A percentile compares a stretch with the other conserved stretches of the same genome.
phyloP scores from a whole-genome alignment of 92 coral and sea anemone genomes.

The Porites lobata region DNA sequence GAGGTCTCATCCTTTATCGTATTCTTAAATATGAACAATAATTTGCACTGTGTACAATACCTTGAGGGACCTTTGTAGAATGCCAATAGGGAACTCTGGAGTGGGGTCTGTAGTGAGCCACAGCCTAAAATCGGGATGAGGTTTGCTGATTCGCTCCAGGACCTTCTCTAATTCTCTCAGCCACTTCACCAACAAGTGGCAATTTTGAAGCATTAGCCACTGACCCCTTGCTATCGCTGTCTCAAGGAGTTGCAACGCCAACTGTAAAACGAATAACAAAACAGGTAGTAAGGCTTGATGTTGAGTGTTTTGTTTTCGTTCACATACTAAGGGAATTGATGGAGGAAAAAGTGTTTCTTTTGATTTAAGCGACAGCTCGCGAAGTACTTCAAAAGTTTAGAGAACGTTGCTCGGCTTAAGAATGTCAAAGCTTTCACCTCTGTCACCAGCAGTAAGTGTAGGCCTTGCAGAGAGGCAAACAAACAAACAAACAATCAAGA shows the following conservation, averaged over 20 bases:
- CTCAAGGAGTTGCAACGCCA: conserved; percentile 97
- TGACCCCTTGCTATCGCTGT: conserved; percentile 99
- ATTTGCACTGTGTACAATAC: conserved; percentile 28
- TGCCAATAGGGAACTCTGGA: conserved; percentile 98
- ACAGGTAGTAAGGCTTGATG: no score
- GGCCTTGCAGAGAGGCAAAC: no score
- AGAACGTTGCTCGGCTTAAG: no score
- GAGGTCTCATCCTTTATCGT: no score
- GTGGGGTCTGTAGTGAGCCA: conserved; percentile 99
- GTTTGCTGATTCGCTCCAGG: conserved; percentile 95
- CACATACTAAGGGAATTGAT: not conserved
- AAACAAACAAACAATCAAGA: no score
- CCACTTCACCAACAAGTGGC: conserved; percentile 98
- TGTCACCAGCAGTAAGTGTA: no score
- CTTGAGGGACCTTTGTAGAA: conserved; percentile 96
- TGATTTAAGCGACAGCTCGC: no score
- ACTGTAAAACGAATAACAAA: conserved; percentile 45
- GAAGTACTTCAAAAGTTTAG: no score
- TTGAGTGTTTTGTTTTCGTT: no score
- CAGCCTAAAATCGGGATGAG: conserved; percentile 98
- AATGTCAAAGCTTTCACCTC: no score
- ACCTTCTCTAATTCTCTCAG: conserved; percentile 95
- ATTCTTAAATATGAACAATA: no score
- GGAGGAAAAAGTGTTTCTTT: no score
- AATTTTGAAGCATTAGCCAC: conserved; percentile 99